Base-by-base conservation (phyloP, 2,113 vertebrate genomes). In the Paedocypris sp. region DNA sequence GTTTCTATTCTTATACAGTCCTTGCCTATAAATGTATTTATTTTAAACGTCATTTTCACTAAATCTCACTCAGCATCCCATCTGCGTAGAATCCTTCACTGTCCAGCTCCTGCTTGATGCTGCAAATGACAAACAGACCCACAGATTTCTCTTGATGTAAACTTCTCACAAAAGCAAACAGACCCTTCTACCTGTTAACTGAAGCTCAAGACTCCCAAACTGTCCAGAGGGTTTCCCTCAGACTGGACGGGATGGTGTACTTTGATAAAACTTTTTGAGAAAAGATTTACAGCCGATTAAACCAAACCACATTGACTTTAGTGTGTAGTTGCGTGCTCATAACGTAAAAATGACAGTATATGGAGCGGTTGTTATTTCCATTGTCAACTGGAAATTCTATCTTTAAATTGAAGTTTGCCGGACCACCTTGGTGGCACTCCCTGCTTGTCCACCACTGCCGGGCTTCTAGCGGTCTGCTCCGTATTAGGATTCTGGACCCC, bases 401-500 rank as follows among this genome's bases (percentile, higher is more conserved):
- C 48, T 51, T 19, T n/a, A n/a, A 29, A 28, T 54, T 38, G 49
- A 10, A 35, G 26, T 38, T 45, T 13, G 23, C 7, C 11, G 50
- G 41, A 56, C 50, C 41, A 38, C 62, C 31, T 4, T 28, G 36
- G 36, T 42, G 60, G 48, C 9, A 8, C 29, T 64, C 32, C 4
- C 61, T 38, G 11, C n/a, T 75, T 70, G 36, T 56, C 36, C 23
- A 41, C 23, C 4, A 25, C 36, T 5, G 35, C 35, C 9, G 8
- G 9, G 25, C 52, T 7, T 25, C 33, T 41, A 3, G 33, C 23
- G n/a, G 54, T 73, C n/a, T 64, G 54, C n/a, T 57, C 80, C 80
- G 75, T 73, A 72, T 58, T 79, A 74, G 48, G 71, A 48, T 26
- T 68, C 57, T 64, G 78, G 74, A 68, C 70, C 72, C 73, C 68